Evolutionary conservation across 2,797 vertebrate species (phyloP).

Genomic region (Acrocephalus scirpaceus): DNA sequence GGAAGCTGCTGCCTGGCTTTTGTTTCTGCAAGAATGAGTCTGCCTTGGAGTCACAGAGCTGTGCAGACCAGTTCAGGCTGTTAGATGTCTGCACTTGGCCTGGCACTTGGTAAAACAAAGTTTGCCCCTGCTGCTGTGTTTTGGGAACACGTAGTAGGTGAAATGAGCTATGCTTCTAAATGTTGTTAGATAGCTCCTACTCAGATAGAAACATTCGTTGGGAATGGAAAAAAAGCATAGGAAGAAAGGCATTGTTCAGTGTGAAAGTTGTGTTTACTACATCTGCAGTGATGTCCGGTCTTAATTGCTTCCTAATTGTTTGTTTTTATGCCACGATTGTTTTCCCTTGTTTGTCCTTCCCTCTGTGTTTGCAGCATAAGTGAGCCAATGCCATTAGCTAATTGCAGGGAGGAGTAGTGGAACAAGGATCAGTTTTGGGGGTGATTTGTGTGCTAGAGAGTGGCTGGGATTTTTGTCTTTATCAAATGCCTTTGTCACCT

Average conservation of each 20-base stretch:
- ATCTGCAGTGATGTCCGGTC: neutral
- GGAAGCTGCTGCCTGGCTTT: neutral
- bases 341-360: conserved; percentile 42
- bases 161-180: neutral
- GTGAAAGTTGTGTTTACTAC: conserved; percentile 28
- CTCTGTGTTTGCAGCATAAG: neutral
- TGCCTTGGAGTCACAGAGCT: neutral
- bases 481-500: neutral
- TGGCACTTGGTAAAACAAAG: neutral
- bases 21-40: neutral
- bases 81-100: neutral
- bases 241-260: neutral
- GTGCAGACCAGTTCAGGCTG: neutral
- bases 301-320: conserved; percentile 60
- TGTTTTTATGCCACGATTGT: conserved; percentile 3
- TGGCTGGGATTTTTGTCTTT: neutral
- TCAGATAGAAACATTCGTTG: neutral
- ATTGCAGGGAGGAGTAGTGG: neutral
- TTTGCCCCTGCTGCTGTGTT: neutral
- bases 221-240: neutral
- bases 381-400: neutral
- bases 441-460: neutral
- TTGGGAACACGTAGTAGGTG: neutral
- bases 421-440: neutral
- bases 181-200: neutral